Base-by-base conservation (phyloP, 53 echinoderm and acorn worm species). In the Henricia sp. region DNA sequence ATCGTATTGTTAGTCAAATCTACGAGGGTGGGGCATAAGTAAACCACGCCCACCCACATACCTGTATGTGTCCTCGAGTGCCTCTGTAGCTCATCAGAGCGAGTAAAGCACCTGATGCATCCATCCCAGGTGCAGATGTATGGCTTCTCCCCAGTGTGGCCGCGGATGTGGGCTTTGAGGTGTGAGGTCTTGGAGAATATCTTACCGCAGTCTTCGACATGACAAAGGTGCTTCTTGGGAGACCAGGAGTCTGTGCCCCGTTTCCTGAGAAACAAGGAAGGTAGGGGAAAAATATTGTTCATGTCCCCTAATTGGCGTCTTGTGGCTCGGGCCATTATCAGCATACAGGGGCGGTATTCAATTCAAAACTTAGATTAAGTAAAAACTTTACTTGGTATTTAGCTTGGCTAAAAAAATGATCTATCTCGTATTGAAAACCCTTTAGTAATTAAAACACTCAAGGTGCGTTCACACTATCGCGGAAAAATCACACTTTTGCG, bases 61-160 rank as follows among this genome's bases (percentile, higher is more conserved):
- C 99, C 99, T 85, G 99, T 99, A 62, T 99, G 99, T 35, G 99
- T 99, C 40, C 99, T 87, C 32, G 88, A 95, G 84, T 99, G 99
- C 65, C 99, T 67, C 82, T 99, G 99, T 23, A 99, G 82, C 82
- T 99, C 99, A 70, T 99, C 99, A 10, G 99, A 99, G n/a, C 99
- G 52, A 35, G 99, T 99, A 85, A 99, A 99, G 83, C 95, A 83
- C 68, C 92, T 92, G 0, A 91, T 89, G 65, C 99, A 99, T 39
- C 91, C 95, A 1, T 86, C 60, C 95, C 99, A 99, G 76, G 88
- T 90, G 69, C 99, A 99, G 73, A 99, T 91, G 71, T 92, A 99
- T 0, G 99, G 99, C 30, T 80, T 80, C 84, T 95, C 95, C 11
- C 95, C 99, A 1, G 99, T 94, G 52, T 99, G 99, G 87, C 99